A percentile compares a stretch with the other conserved stretches of the same genome.
These are phyloP conservation scores for Pseudochirops corinnae DNA, from an alignment of 2,797 vertebrate species.

Conservation along the genomic window DNA sequence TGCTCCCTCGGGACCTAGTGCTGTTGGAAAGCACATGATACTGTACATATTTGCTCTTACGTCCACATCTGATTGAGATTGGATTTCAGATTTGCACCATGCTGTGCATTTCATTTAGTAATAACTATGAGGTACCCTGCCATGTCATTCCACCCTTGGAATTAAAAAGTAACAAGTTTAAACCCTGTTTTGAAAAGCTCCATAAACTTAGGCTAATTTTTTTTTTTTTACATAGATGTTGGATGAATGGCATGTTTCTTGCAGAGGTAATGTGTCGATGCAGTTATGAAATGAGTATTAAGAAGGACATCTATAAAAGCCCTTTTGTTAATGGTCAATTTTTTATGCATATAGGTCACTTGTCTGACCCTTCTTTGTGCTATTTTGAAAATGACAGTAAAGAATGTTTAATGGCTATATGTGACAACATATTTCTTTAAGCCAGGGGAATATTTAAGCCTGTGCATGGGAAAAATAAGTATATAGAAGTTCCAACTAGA, in stretches of 20 bases:
- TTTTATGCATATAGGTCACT: background rate
- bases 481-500: background rate
- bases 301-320: background rate
- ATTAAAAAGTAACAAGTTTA: slow-evolving; percentile 82
- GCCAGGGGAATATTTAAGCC: slow-evolving; percentile 78
- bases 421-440: slow-evolving; percentile 80
- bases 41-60: slow-evolving; percentile 85
- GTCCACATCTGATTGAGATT: slow-evolving; percentile 82
- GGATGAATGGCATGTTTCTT: slow-evolving; percentile 76
- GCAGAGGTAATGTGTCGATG: slow-evolving; percentile 64
- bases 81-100: slow-evolving; percentile 77
- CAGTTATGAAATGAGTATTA: slow-evolving; percentile 65
- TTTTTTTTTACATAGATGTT: slow-evolving; percentile 77
- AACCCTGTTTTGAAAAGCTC: slow-evolving; percentile 73
- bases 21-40: slow-evolving; percentile 84
- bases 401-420: slow-evolving; percentile 70
- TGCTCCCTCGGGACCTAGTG: slow-evolving; percentile 83
- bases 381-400: background rate
- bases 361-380: background rate
- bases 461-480: slow-evolving; percentile 64
- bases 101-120: slow-evolving; percentile 74
- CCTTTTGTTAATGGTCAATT: slow-evolving; percentile 78
- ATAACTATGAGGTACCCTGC: slow-evolving; percentile 79
- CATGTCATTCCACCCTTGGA: slow-evolving; percentile 82
- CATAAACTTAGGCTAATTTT: slow-evolving; percentile 73